Conservation (phyloP, 2,888 invertebrate genomes). For the Pachydiplax longipennis region DNA sequence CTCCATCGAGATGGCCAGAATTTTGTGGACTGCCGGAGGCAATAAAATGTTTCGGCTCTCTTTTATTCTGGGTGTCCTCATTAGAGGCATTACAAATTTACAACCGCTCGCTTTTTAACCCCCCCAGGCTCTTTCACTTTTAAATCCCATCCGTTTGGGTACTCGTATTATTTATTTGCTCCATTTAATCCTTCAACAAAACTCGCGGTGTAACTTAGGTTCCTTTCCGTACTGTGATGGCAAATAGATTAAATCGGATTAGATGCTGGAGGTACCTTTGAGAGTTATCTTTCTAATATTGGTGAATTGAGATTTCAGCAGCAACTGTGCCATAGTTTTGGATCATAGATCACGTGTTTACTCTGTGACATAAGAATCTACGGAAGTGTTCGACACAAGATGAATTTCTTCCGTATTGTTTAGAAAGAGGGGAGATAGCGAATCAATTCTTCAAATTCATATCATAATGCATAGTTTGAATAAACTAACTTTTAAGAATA, state of each 20-base stretch:
- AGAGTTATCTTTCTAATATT: background rate
- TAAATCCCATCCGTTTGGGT: background rate
- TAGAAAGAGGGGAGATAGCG: too few species aligned
- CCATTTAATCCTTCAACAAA: background rate
- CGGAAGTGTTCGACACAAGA: too few species aligned
- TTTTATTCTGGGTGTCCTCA: constrained; percentile 21
- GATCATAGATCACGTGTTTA: too few species aligned
- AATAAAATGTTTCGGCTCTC: constrained; percentile 8
- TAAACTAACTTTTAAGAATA: too few species aligned
- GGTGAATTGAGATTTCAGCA: too few species aligned
- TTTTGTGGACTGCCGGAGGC: background rate
- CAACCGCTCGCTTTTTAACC: background rate
- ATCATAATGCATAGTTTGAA: too few species aligned
- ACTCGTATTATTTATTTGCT: background rate
- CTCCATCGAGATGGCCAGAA: background rate
- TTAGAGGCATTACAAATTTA: constrained; percentile 28
- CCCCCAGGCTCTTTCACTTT: background rate
- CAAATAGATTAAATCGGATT: background rate
- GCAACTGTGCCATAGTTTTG: too few species aligned
- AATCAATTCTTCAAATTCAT: too few species aligned
- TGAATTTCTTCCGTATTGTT: too few species aligned
- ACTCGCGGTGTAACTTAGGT: background rate
- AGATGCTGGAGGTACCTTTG: background rate
- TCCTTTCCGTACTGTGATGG: background rate
- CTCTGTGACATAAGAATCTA: too few species aligned